Evolutionary conservation across 2,888 invertebrate genomes (phyloP), one percentile per base, ranked within the genome.

Genomic region (Cheilosia vernalis): DNA sequence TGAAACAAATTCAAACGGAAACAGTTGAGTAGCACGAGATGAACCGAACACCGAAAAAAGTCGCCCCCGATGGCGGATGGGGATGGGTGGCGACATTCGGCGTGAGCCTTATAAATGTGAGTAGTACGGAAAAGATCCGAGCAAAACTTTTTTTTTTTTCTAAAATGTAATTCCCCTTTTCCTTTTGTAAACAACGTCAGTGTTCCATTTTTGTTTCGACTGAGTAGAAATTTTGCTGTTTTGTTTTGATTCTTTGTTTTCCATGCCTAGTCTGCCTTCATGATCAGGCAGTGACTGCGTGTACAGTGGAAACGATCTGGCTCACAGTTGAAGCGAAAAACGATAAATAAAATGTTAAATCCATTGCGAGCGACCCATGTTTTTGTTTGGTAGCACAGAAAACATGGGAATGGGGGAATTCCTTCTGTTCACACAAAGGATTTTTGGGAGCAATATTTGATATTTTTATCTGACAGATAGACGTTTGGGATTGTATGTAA

Each of bases 51-150:
- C 93, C 93, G 24, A 94, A 93, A 92, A 95, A 95, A 92, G 95
- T 96, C 88, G 96, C 97, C 42, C 97, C 97, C 55, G 97, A 97
- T 90, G 97, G 97, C 66, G 97, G 97, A 69, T 97, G 96, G 96
- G 97, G 97, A 72, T 97, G 97, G 97, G 94, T 97, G 93, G 96
- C 96, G 85, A 96, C 96, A 87, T 92, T 97, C 87, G 97, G 97
- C 88, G 96, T 96, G 90, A 96, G 96, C 91, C 93, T 97, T 91
- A 95, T 96, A 89, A 97, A 96, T 93, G 96, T 97, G 92, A 96
- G 96, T 95, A 87, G n/a, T n/a, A n/a, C n/a, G n/a, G n/a, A n/a
- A n/a, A n/a, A n/a, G n/a, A n/a, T 33, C 10, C 33, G 9, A 10
- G 33, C 51, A 37, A 40, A 73, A 24, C 24, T 30, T 19, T 7